Evolutionary conservation across 92 coral and sea anemone genomes (phyloP).

Genomic region (Ricordea florida): DNA sequence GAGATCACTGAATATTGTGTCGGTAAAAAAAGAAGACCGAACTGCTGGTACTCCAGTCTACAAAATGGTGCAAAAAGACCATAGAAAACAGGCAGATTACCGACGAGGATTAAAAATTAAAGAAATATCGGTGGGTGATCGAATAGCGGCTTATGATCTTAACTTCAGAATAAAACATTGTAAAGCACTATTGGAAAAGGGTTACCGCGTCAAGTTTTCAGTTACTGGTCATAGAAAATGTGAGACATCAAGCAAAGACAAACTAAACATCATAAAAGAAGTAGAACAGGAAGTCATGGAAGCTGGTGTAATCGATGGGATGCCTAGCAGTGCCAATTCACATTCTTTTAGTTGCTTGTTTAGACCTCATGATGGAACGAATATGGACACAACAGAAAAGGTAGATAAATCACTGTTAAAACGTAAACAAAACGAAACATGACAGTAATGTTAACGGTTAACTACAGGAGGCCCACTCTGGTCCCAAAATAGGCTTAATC

Average conservation of each 20-base stretch:
- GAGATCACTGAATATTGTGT: neutral
- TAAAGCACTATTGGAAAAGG: constrained; percentile 5
- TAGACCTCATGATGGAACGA: neutral
- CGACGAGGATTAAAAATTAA: neutral
- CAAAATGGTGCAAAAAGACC: constrained; percentile 1
- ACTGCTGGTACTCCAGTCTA: constrained; percentile 14
- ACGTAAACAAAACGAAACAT: no score
- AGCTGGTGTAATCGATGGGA: neutral
- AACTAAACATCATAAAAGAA: neutral
- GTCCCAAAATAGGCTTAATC: no score
- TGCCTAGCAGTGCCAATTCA: constrained; percentile 5
- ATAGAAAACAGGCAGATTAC: neutral
- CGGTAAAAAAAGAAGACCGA: neutral
- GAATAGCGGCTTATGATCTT: constrained; percentile 7
- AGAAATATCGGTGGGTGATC: constrained; percentile 2
- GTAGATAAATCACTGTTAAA: no score
- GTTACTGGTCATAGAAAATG: neutral
- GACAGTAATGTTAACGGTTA: no score
- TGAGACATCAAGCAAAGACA: neutral
- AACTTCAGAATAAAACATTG: constrained; percentile 6
- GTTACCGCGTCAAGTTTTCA: constrained; percentile 6
- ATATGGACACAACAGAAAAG: no score
- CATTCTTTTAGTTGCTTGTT: neutral
- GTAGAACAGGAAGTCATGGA: constrained; percentile 7
- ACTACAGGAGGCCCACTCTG: no score